phyloP scores from a whole-genome alignment of 2,797 vertebrate species.

The Neosalanx taihuensis region DNA sequence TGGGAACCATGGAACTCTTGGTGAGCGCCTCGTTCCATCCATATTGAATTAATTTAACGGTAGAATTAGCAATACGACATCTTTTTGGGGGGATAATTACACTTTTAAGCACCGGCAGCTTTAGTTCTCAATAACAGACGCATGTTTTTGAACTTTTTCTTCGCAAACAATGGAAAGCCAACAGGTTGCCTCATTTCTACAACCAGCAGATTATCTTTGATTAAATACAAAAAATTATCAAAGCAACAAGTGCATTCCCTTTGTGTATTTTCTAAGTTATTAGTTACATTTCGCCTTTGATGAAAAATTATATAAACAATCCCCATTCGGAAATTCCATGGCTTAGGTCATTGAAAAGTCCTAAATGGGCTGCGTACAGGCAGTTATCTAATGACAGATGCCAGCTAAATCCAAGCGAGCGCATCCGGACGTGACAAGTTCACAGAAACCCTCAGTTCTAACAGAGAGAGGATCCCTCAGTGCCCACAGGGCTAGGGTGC shows the following conservation, averaged over 20 bases:
- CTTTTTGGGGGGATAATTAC: slow-evolving; percentile 16
- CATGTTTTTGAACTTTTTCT: slow-evolving; percentile 17
- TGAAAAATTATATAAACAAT: not conserved
- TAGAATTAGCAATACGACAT: slow-evolving; percentile 29
- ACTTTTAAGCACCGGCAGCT: slow-evolving; percentile 17
- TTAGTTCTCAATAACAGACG: slow-evolving; percentile 18
- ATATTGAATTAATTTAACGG: slow-evolving; percentile 27
- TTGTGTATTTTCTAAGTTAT: not conserved
- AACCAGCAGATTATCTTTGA: slow-evolving; percentile 14
- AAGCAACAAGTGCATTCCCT: slow-evolving; percentile 1
- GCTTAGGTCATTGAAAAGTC: not conserved
- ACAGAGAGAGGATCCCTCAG: too few relatives aligned
- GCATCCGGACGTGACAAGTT: not conserved
- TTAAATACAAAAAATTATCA: slow-evolving; percentile 13
- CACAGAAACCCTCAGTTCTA: too few relatives aligned
- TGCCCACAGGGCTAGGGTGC: too few relatives aligned
- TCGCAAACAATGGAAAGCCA: slow-evolving; percentile 36
- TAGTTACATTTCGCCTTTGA: slow-evolving; percentile 15
- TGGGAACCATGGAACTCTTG: slow-evolving; percentile 19
- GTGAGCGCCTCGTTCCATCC: slow-evolving; percentile 12
- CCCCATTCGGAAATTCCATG: slow-evolving; percentile 1
- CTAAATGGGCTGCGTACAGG: not conserved
- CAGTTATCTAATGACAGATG: not conserved
- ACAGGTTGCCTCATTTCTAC: slow-evolving; percentile 13
- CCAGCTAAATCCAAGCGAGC: not conserved